Evolutionary conservation across 1,140 invertebrate genomes (phyloP).

Genomic region (Drosophila tropicalis): DNA sequence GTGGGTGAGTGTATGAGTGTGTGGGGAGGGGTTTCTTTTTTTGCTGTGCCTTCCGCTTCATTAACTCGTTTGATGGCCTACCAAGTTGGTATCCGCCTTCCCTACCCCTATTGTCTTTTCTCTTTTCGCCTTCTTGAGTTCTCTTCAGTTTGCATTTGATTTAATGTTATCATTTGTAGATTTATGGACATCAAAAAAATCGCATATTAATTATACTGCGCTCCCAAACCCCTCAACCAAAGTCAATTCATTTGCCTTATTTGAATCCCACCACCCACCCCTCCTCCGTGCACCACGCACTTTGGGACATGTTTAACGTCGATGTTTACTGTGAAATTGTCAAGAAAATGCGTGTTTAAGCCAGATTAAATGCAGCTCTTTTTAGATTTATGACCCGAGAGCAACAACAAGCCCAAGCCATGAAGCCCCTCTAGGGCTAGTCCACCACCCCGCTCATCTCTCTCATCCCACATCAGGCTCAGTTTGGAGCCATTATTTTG

Average conservation of each 20-base stretch:
- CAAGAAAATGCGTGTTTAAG: constrained; percentile 80
- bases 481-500: constrained; percentile 21
- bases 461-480: not conserved
- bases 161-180: constrained; percentile 67
- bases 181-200: constrained; percentile 62
- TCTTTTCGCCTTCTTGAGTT: not conserved
- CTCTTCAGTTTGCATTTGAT: constrained; percentile 61
- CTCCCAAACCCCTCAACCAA: constrained; percentile 12
- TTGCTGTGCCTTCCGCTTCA: constrained; percentile 52
- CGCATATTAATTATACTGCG: constrained; percentile 67
- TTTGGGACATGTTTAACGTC: constrained; percentile 55
- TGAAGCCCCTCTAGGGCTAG: not conserved
- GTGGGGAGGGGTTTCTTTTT: not conserved
- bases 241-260: constrained; percentile 42
- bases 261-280: not conserved
- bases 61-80: constrained; percentile 71
- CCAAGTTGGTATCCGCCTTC: not conserved
- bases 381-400: constrained; percentile 61
- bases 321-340: constrained; percentile 77
- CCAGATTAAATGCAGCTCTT: constrained; percentile 72
- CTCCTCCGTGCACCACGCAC: not conserved
- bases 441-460: not conserved
- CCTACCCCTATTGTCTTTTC: not conserved
- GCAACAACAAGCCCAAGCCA: constrained; percentile 28
- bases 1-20: not conserved